Conservation (phyloP, 2,888 invertebrate genomes). For the Luperina testacea region DNA sequence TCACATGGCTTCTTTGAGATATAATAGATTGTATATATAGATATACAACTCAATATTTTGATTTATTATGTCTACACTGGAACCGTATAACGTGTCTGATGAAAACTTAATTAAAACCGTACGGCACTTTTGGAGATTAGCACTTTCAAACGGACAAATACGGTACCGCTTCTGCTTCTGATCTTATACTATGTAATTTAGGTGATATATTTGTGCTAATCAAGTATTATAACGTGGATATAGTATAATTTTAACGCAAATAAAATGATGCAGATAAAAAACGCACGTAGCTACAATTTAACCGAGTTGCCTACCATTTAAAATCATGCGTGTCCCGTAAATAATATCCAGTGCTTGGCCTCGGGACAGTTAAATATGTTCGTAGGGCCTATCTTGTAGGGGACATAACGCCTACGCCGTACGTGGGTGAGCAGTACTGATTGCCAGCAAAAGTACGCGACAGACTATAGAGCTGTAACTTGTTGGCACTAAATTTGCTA, state of each 20-base stretch:
- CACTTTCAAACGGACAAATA: neutral
- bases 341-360: constrained; percentile 48
- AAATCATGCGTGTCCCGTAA: constrained; percentile 37
- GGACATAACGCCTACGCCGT: constrained; percentile 51
- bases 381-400: constrained; percentile 43
- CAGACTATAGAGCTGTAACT: constrained; percentile 16
- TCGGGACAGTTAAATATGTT: constrained; percentile 53
- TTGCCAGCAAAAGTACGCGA: constrained; percentile 46
- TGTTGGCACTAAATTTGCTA: constrained; percentile 28
- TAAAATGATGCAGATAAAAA: constrained; percentile 10
- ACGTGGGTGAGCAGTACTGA: constrained; percentile 61
- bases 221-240: neutral
- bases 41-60: neutral
- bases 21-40: neutral
- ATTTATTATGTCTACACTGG: neutral
- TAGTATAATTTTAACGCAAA: neutral
- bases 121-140: neutral
- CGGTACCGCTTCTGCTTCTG: no score
- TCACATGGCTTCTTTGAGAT: neutral
- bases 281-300: neutral
- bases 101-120: neutral
- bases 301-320: constrained; percentile 22
- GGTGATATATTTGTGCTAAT: neutral
- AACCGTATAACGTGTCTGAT: neutral
- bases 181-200: neutral